A percentile compares a stretch with the other conserved stretches of the same genome.
Evolutionary conservation across 2,113 vertebrate species (phyloP).

Genomic region (Pungitius pungitius): DNA sequence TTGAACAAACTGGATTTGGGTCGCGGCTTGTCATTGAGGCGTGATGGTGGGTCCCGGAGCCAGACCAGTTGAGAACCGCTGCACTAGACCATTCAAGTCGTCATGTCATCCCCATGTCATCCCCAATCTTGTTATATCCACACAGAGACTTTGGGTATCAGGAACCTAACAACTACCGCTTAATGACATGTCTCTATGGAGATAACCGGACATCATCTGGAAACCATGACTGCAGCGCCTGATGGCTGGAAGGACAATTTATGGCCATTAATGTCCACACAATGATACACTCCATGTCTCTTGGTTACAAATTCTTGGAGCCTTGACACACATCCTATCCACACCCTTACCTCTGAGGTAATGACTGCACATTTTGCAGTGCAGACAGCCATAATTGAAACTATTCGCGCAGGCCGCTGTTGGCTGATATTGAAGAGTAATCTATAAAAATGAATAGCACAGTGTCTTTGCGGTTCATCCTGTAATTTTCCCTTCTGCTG

Average conservation of each 20-base stretch:
- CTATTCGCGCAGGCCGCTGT: conserved; percentile 55
- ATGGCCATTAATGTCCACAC: conserved; percentile 61
- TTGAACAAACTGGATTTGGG: too few species aligned
- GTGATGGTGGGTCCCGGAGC: too few species aligned
- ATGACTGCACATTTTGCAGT: conserved; percentile 58
- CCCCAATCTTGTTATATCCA: conserved; percentile 93
- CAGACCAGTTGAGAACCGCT: conserved; percentile 36
- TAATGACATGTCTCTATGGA: conserved; percentile 89
- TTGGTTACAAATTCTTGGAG: conserved; percentile 23
- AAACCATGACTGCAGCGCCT: conserved; percentile 83
- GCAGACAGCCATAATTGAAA: conserved; percentile 64
- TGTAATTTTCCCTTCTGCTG: conserved; percentile 51
- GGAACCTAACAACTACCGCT: conserved; percentile 78
- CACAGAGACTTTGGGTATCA: conserved; percentile 88
- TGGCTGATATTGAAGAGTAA: conserved; percentile 49
- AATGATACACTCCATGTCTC: conserved; percentile 22
- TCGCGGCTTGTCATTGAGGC: too few species aligned
- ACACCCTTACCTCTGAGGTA: conserved; percentile 32
- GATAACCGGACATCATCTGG: conserved; percentile 84
- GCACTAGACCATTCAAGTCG: conserved; percentile 50
- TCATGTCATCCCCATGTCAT: conserved; percentile 58
- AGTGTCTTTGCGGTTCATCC: conserved; percentile 28
- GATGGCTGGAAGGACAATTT: conserved; percentile 60
- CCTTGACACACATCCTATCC: background rate
- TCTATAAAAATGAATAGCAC: conserved; percentile 55